These are phyloP conservation scores for Tiphia femorata DNA, from an alignment of 2,888 invertebrate genomes.

Conservation along the genomic window DNA sequence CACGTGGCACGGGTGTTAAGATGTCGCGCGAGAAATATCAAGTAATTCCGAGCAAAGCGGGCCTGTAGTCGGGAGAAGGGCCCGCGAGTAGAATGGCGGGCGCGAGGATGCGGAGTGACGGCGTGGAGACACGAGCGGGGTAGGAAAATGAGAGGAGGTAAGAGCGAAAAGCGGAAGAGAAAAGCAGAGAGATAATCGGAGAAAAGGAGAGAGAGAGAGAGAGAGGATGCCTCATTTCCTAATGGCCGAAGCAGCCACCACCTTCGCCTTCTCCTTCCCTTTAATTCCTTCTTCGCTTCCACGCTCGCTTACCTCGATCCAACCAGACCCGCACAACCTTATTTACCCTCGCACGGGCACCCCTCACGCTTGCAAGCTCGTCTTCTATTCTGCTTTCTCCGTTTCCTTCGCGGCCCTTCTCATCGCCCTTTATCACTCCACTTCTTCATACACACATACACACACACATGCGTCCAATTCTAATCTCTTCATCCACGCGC, in stretches of 20 bases:
- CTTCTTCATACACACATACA: too few species aligned
- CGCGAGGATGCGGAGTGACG: neutral
- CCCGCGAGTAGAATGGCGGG: neutral
- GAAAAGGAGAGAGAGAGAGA: neutral
- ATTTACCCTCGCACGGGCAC: too few species aligned
- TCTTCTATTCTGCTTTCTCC: too few species aligned
- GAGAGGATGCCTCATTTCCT: slow-evolving; percentile 40
- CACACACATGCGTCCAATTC: too few species aligned
- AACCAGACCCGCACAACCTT: too few species aligned
- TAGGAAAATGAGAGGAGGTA: neutral
- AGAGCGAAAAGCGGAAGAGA: neutral
- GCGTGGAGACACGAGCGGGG: neutral
- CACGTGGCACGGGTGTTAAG: neutral
- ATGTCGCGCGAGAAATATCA: slow-evolving; percentile 3
- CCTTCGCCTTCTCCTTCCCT: neutral
- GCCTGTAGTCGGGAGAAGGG: slow-evolving; percentile 3
- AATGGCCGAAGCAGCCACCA: slow-evolving; percentile 29
- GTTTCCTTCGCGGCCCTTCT: neutral
- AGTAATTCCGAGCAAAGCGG: slow-evolving; percentile 23
- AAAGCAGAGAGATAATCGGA: neutral
- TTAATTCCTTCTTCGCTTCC: neutral
- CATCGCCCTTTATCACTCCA: neutral
- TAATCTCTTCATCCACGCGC: too few species aligned
- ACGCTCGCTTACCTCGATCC: too few species aligned
- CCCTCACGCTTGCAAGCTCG: too few species aligned